These are phyloP conservation scores for Himantopus leucocephalus DNA, from an alignment of 2,113 vertebrate species.

Conservation along the genomic window DNA sequence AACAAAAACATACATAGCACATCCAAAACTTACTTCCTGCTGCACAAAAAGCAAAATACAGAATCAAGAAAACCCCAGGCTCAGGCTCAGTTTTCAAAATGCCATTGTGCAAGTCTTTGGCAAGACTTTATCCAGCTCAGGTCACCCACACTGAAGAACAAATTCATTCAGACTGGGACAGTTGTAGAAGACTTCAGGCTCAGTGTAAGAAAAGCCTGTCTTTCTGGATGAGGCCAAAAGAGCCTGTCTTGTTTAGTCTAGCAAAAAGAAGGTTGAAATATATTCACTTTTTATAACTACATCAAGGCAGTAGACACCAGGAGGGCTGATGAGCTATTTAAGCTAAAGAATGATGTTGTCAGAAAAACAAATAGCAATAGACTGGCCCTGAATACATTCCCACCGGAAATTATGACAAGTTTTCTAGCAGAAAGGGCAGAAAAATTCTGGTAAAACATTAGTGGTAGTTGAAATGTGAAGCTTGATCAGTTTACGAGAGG, in stretches of 20 bases:
- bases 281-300: neutral
- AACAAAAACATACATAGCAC: neutral
- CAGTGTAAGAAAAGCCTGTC: neutral
- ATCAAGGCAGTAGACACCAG: neutral
- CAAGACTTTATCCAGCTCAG: neutral
- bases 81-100: constrained; percentile 9
- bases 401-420: neutral
- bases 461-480: neutral
- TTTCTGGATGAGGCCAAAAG: neutral
- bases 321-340: neutral
- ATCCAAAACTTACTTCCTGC: neutral
- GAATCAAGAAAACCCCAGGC: neutral
- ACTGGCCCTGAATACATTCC: neutral
- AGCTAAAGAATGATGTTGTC: neutral
- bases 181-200: neutral
- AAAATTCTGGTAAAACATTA: neutral
- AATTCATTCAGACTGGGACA: neutral
- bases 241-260: neutral
- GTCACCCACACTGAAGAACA: neutral
- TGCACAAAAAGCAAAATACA: neutral
- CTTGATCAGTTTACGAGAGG: neutral
- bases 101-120: neutral
- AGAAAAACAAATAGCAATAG: neutral
- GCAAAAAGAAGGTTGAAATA: neutral
- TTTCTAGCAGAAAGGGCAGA: constrained; percentile 9